A percentile compares a stretch with the other conserved stretches of the same genome.
Conservation (phyloP, 2,797 vertebrate genomes). For the Neoniphon sammara region DNA sequence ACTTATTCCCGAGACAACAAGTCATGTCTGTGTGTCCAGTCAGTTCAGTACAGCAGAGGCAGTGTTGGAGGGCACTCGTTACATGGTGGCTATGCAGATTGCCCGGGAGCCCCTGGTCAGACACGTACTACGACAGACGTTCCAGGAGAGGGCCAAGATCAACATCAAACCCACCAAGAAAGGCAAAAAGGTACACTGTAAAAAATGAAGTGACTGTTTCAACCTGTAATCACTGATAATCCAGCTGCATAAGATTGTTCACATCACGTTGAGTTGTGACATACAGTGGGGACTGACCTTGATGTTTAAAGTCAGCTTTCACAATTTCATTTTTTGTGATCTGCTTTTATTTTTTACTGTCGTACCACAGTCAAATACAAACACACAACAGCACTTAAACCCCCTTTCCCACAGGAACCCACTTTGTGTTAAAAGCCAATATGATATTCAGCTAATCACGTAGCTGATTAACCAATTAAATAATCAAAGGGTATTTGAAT, state of each 20-base stretch:
- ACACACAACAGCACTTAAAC: too few relatives aligned
- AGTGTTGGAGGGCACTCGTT: slow-evolving; percentile 90
- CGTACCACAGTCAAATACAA: too few relatives aligned
- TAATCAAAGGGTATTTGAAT: too few relatives aligned
- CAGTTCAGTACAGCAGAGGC: slow-evolving; percentile 89
- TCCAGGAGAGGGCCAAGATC: slow-evolving; percentile 91
- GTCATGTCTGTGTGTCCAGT: slow-evolving; percentile 68
- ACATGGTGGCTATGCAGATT: slow-evolving; percentile 93
- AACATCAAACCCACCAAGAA: slow-evolving; percentile 91
- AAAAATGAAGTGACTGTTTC: background rate
- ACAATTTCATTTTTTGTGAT: too few relatives aligned
- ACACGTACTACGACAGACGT: slow-evolving; percentile 91
- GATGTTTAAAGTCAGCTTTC: too few relatives aligned
- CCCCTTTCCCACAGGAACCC: too few relatives aligned
- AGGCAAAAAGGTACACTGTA: slow-evolving; percentile 86
- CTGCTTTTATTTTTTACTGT: too few relatives aligned
- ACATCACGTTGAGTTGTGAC: too few relatives aligned
- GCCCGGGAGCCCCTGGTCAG: slow-evolving; percentile 91
- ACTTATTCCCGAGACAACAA: background rate
- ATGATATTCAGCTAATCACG: too few relatives aligned
- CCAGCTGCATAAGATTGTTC: background rate
- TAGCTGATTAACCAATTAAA: too few relatives aligned
- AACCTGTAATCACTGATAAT: background rate
- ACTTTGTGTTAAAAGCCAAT: too few relatives aligned
- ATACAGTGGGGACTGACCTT: too few relatives aligned